phyloP scores from a whole-genome alignment of 2,113 vertebrate species.

The Pangasianodon gigas region DNA sequence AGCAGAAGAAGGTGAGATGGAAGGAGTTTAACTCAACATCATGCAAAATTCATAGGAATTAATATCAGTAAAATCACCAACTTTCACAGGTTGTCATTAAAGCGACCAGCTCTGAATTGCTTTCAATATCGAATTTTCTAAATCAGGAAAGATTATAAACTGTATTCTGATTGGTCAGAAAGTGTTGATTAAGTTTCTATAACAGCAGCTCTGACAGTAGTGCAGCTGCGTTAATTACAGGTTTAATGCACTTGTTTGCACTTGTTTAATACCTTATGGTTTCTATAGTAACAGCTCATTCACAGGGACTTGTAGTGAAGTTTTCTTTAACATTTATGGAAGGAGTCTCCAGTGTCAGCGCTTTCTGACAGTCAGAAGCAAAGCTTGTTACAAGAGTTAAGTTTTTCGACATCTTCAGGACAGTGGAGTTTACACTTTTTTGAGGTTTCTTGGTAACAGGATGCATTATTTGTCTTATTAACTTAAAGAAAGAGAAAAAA shows the following conservation, averaged over 20 bases:
- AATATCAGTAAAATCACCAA: no score
- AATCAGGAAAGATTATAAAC: neutral
- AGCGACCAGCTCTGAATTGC: no score
- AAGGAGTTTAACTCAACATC: neutral
- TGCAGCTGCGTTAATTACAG: neutral
- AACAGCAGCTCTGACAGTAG: neutral
- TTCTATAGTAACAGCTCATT: neutral
- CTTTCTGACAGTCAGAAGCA: neutral
- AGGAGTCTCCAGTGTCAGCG: no score
- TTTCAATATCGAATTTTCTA: neutral
- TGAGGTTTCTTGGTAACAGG: neutral
- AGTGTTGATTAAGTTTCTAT: neutral
- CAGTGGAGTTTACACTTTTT: neutral
- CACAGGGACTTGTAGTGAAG: no score
- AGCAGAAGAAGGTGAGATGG: constrained; percentile 81
- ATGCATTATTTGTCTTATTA: neutral
- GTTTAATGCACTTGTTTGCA: neutral
- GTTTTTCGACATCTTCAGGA: no score
- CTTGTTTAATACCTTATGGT: neutral
- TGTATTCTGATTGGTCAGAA: neutral
- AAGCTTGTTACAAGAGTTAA: no score
- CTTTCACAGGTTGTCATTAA: no score
- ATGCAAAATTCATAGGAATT: neutral
- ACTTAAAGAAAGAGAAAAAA: neutral
- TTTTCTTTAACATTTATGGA: no score